Evolutionary conservation across 2,888 invertebrate species (phyloP).

Genomic region (Pherbina coryleti): DNA sequence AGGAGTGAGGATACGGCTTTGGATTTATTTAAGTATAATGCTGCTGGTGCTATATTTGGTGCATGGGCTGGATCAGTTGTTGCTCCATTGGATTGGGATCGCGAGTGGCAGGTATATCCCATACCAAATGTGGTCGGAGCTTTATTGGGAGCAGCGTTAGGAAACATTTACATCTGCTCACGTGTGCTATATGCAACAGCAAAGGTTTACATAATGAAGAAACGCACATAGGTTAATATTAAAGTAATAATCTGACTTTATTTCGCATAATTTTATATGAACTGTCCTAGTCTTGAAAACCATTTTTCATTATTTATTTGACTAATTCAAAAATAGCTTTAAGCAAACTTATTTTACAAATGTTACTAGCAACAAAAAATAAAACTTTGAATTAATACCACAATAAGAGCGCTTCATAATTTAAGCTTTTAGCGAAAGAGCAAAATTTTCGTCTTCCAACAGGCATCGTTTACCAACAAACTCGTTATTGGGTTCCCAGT

Average conservation of each 20-base stretch:
- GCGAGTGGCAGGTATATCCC: constrained; percentile 84
- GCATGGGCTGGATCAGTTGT: constrained; percentile 84
- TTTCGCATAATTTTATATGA: neutral
- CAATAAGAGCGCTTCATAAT: neutral
- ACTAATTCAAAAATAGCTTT: no score
- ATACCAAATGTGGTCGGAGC: constrained; percentile 77
- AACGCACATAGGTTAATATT: constrained; percentile 46
- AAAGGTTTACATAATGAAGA: constrained; percentile 65
- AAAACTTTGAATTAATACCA: neutral
- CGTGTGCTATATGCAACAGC: constrained; percentile 65
- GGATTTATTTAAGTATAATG: constrained; percentile 67
- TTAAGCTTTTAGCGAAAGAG: constrained; percentile 57
- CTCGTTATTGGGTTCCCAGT: constrained; percentile 66
- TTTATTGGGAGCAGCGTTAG: constrained; percentile 72
- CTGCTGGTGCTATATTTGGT: constrained; percentile 73
- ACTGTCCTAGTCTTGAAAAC: no score
- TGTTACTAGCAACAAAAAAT: neutral
- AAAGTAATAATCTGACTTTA: neutral
- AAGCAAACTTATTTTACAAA: no score
- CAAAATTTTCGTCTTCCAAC: constrained; percentile 64
- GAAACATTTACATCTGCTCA: constrained; percentile 69
- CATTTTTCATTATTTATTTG: no score
- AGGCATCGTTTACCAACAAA: constrained; percentile 66
- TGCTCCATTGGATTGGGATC: constrained; percentile 89
- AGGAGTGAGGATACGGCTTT: constrained; percentile 66